These are phyloP conservation scores for Nymphicus hollandicus DNA, from an alignment of 2,113 vertebrate genomes.

Conservation along the genomic window DNA sequence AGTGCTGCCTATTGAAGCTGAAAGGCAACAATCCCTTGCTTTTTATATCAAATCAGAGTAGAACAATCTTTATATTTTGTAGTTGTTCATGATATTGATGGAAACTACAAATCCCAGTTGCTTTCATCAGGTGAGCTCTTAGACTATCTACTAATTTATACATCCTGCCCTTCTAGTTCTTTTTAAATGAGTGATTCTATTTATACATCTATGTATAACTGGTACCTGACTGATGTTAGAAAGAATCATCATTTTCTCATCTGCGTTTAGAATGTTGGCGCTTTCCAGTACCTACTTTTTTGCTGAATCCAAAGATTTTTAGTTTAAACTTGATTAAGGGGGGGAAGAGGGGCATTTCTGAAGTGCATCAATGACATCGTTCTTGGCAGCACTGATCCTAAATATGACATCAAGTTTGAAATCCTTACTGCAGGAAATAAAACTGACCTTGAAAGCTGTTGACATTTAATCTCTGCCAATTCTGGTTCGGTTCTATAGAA, in stretches of 20 bases:
- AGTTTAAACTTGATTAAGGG: constrained; percentile 50
- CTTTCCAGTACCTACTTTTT: constrained; percentile 57
- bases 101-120: constrained; percentile 15
- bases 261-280: constrained; percentile 45
- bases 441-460: not conserved
- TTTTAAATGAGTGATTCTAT: constrained; percentile 16
- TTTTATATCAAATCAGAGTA: constrained; percentile 39
- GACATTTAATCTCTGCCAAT: not conserved
- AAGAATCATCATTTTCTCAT: not conserved
- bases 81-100: constrained; percentile 62
- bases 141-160: not conserved
- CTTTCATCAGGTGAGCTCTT: constrained; percentile 24
- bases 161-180: not conserved
- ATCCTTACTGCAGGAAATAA: not conserved
- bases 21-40: constrained; percentile 19
- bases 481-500: not conserved
- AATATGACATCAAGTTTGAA: not conserved
- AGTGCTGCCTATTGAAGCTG: not conserved
- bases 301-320: constrained; percentile 74
- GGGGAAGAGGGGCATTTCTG: not conserved
- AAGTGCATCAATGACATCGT: not conserved
- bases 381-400: not conserved
- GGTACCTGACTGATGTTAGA: not conserved
- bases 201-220: constrained; percentile 27
- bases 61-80: constrained; percentile 53